Evolutionary conservation across 2,888 invertebrate genomes (phyloP).

Genomic region (Apamea crenata): DNA sequence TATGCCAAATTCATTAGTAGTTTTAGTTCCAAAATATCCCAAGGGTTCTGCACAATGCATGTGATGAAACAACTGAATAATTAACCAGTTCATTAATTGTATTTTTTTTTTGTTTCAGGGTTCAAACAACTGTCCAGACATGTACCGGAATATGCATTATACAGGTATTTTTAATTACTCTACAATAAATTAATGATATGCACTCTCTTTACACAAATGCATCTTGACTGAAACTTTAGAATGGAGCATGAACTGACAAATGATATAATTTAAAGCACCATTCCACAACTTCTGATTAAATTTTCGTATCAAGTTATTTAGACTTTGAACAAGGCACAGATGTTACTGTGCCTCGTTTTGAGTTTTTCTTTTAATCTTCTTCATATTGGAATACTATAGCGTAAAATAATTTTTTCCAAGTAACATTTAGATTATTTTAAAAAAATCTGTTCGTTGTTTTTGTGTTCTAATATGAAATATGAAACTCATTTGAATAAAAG

Average conservation of each 20-base stretch:
- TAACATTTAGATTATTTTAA: background rate
- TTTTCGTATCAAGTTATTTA: conserved; percentile 44
- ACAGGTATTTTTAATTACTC: conserved; percentile 90
- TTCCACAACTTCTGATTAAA: conserved; percentile 4
- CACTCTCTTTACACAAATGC: conserved; percentile 45
- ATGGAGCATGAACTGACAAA: conserved; percentile 54
- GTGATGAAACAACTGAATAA: background rate
- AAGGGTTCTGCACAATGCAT: background rate
- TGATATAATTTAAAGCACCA: conserved; percentile 12
- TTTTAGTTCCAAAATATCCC: background rate
- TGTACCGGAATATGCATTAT: conserved; percentile 97
- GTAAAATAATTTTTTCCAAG: background rate
- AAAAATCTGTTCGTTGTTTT: background rate
- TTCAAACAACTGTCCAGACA: conserved; percentile 94
- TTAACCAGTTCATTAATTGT: background rate
- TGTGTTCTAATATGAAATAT: conserved; percentile 27
- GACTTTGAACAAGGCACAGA: conserved; percentile 13
- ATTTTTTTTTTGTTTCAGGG: conserved; percentile 76
- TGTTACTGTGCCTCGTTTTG: background rate
- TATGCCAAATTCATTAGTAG: background rate
- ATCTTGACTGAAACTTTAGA: conserved; percentile 49
- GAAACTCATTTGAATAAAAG: conserved; percentile 1
- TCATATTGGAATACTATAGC: background rate
- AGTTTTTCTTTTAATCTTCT: background rate
- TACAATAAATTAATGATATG: background rate